Evolutionary conservation across 2,797 vertebrate species (phyloP), one percentile per base, ranked within the genome.

Genomic region (Sebastes oblongus): DNA sequence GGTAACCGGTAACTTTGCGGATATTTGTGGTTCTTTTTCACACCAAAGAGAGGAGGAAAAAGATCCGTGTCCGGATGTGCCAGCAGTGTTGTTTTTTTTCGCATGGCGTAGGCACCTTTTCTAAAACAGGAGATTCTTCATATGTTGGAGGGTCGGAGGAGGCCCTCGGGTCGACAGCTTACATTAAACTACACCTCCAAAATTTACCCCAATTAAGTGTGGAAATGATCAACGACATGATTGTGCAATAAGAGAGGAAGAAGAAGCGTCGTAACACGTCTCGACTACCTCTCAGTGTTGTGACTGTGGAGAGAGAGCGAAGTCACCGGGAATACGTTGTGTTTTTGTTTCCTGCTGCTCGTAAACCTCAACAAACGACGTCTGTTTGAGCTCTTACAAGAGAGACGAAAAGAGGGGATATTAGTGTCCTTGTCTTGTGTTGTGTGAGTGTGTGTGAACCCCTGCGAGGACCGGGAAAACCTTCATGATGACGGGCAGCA

Each of bases 401-500:
- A 34, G 32, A 84, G 25, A 72, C 59, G 36, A 72, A 61, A 77
- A 66, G 56, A 72, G 68, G 80, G 78, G 68, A 82, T 84, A 86
- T 72, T 55, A 42, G 66, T 69, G 60, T 46, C 27, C 30, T 68
- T 50, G 77, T 62, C 60, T 52, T 77, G 78, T 54, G 82, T 71
- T 86, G 83, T 54, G 39, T 18, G 68, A 55, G 74, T 66, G 78
- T 18, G 82, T 68, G 81, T 86, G 84, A 89, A 81, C 29, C 68
- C 81, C 52, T 50, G n/a, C 27, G 74, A 82, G 76, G 77, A 88
- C 83, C 80, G 74, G 75, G 74, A 82, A 66, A 75, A 85, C 73
- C 91, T 89, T 75, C 89, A 86, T 73, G 52, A 96, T 96, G 96
- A 95, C 96, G 89, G 83, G 91, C 90, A 95, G 86, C 87, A 95